Evolutionary conservation across 1,140 invertebrate species (phyloP).

Genomic region (Sycobia sp.): DNA sequence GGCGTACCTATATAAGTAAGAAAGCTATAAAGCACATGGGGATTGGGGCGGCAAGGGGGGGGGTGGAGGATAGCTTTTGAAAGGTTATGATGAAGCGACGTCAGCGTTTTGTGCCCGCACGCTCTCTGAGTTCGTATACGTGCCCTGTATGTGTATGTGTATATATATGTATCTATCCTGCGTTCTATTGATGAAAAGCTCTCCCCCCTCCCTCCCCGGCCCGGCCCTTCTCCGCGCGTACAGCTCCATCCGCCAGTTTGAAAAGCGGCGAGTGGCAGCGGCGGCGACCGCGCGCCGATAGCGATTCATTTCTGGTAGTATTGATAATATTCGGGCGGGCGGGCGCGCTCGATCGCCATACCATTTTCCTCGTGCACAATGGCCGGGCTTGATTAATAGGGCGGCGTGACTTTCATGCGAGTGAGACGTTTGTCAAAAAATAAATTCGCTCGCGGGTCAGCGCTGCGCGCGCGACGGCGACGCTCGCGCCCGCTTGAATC

Average conservation of each 20-base stretch:
- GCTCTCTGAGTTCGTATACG: not conserved
- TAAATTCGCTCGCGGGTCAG: too few species aligned
- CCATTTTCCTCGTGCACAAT: slow-evolving; percentile 20
- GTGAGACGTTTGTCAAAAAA: slow-evolving; percentile 10
- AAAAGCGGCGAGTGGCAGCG: too few species aligned
- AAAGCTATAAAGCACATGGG: slow-evolving; percentile 24
- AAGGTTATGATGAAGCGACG: slow-evolving; percentile 32
- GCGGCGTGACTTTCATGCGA: slow-evolving; percentile 21
- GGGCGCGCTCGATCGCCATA: not conserved
- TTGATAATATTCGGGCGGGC: slow-evolving; percentile 27
- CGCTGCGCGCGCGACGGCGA: too few species aligned
- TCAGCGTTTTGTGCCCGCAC: slow-evolving; percentile 20
- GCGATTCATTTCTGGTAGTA: slow-evolving; percentile 34
- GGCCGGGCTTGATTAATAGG: slow-evolving; percentile 26
- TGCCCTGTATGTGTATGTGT: not conserved
- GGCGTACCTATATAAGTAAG: too few species aligned
- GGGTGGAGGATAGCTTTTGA: slow-evolving; percentile 20
- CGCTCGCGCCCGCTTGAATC: too few species aligned
- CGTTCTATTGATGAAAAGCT: slow-evolving; percentile 29
- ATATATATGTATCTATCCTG: not conserved
- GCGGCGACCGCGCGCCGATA: too few species aligned
- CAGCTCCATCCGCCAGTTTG: not conserved
- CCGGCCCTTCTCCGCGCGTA: too few species aligned
- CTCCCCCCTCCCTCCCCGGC: not conserved
- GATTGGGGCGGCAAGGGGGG: too few species aligned